These are phyloP conservation scores for Pampusana beccarii DNA, from an alignment of 2,113 vertebrate genomes.

Conservation along the genomic window DNA sequence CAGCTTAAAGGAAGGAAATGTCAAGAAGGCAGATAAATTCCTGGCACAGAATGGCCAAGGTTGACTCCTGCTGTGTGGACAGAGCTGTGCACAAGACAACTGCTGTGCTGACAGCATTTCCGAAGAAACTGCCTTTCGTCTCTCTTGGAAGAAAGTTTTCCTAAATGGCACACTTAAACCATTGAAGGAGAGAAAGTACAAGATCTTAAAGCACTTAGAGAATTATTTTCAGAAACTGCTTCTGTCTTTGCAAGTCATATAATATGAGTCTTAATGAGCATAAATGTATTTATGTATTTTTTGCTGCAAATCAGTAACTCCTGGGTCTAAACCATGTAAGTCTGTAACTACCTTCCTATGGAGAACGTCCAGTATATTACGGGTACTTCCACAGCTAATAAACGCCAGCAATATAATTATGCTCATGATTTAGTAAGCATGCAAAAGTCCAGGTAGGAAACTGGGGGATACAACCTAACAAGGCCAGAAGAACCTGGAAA, in stretches of 20 bases:
- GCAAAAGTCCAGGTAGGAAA: background rate
- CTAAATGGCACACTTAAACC: background rate
- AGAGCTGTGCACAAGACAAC: fast-evolving
- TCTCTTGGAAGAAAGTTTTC: background rate
- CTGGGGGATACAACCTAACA: background rate
- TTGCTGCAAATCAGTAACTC: background rate
- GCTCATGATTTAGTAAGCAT: background rate
- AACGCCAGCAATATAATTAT: background rate
- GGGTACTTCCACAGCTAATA: background rate
- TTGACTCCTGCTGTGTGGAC: background rate
- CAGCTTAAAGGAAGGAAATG: background rate
- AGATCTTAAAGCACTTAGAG: background rate
- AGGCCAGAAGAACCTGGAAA: background rate
- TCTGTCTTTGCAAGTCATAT: background rate
- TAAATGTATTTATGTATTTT: background rate
- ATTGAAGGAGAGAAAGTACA: background rate
- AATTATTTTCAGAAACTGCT: background rate
- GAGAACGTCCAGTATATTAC: background rate
- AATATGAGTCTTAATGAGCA: background rate
- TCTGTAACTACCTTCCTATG: background rate
- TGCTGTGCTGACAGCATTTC: background rate
- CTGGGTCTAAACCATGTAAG: background rate
- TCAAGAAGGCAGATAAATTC: background rate
- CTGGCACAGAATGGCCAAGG: background rate
- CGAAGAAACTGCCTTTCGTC: background rate